Percentiles rank a stretch among this genome's conserved stretches.
Evolutionary conservation across 2,888 invertebrate species (phyloP).

Genomic region (Machimus atricapillus): DNA sequence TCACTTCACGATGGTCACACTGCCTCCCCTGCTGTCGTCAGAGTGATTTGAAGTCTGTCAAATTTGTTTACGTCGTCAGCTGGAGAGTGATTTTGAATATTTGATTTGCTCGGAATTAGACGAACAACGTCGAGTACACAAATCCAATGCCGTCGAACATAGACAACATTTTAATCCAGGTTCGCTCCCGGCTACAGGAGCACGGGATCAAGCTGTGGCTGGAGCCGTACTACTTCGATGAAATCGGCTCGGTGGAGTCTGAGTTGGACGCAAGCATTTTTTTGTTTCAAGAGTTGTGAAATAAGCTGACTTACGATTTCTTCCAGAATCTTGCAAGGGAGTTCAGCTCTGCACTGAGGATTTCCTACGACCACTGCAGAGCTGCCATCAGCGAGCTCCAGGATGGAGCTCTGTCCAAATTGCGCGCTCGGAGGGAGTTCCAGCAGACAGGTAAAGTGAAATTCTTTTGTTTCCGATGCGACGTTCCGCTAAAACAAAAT

Average conservation of each 20-base stretch:
- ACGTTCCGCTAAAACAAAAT: not conserved
- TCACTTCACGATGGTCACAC: not conserved
- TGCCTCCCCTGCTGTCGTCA: not conserved
- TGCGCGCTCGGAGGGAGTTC: conserved; percentile 73
- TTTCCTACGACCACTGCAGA: conserved; percentile 65
- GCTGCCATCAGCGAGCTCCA: conserved; percentile 71
- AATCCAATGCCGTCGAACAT: conserved; percentile 55
- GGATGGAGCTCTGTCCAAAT: conserved; percentile 73
- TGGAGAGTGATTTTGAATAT: not conserved
- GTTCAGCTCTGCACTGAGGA: conserved; percentile 66
- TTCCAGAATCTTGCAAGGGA: conserved; percentile 70
- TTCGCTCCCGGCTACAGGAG: conserved; percentile 72
- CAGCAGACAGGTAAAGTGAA: conserved; percentile 65
- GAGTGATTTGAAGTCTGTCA: not conserved
- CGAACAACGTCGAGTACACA: too few species aligned
- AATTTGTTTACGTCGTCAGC: not conserved
- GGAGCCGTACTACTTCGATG: conserved; percentile 70
- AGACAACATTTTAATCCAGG: conserved; percentile 71
- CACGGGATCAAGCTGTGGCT: conserved; percentile 79
- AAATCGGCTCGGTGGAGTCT: conserved; percentile 62
- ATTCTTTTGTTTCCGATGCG: not conserved
- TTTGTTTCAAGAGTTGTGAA: not conserved
- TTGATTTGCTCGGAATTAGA: not conserved
- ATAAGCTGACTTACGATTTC: conserved; percentile 17
- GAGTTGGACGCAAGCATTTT: conserved; percentile 57